Conservation (phyloP, 2,113 vertebrate species). For the Panthera tigris region DNA sequence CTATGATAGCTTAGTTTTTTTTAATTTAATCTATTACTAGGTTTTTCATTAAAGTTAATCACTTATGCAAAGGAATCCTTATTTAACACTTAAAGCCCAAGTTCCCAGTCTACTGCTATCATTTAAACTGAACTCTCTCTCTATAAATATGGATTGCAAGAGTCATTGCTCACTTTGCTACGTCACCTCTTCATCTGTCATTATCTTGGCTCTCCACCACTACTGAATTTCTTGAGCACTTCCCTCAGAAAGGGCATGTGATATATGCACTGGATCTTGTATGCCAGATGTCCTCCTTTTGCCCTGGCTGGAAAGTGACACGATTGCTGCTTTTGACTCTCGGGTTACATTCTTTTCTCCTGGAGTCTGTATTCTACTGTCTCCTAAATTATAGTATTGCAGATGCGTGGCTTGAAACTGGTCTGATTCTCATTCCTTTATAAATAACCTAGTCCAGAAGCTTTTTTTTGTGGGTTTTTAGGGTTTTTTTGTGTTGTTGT, state of each 20-base stretch:
- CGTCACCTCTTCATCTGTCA: neutral
- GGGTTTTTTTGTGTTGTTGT: too few species aligned
- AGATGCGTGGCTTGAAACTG: neutral
- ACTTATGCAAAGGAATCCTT: neutral
- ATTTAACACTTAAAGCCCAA: neutral
- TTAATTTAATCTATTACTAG: neutral
- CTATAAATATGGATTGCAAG: neutral
- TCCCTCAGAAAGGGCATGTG: neutral
- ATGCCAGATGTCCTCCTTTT: neutral
- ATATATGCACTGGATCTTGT: neutral
- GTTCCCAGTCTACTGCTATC: neutral
- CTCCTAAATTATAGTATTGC: neutral
- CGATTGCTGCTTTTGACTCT: neutral
- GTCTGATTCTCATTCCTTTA: neutral
- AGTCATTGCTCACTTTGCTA: neutral
- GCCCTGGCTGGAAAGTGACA: neutral
- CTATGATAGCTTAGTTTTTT: neutral
- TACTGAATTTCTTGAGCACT: neutral
- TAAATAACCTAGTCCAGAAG: neutral
- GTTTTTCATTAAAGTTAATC: neutral
- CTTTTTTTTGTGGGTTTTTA: too few species aligned
- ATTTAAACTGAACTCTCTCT: neutral
- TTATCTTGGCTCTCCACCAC: neutral
- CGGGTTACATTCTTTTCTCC: neutral
- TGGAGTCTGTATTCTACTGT: neutral